Evolutionary conservation across 2,888 invertebrate genomes (phyloP), one percentile per base, ranked within the genome.

Genomic region (Digitonthophagus gazella): DNA sequence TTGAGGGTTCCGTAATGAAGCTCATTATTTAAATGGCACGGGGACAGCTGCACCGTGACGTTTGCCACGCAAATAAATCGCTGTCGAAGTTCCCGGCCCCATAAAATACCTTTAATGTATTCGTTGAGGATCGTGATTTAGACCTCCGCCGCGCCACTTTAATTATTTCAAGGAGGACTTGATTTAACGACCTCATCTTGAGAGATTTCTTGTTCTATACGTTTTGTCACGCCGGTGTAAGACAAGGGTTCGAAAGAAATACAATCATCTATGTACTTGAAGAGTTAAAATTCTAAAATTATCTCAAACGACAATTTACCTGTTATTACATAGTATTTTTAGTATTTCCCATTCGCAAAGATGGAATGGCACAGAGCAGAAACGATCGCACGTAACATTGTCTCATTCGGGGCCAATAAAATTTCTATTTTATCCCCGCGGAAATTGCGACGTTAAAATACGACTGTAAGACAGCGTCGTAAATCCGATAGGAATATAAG

Each of bases 1-100:
- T 58, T 22, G 58, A 20, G 15, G 67, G 11, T 44, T 11, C 58
- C 56, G 56, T 67, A 67, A 67, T 67, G 67, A 58, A 58, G 22
- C 19, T 15, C 44, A 58, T 67, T 67, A 58, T 67, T 67, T 67
- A 67, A 67, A 58, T 67, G 56, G 55, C 22, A 8, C 1, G 4
- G 19, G 11, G 67, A 58, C 67, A 65, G 65, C 14, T 65, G 65
- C 28, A 28, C 15, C 57, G 61, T 61, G 65, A 65, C 16, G 55
- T 44, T 65, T 44, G 15, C 44, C 65, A 11, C 65, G 11, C 54
- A 55, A 65, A 55, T 65, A 65, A 64, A 64, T 64, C n/a, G 14
- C 64, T 22, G 8, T 15, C 14, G 64, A 20, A 64, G 14, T 6
- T 64, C 22, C 58, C 28, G 28, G 28, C 28, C 28, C 28, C 58